These are phyloP conservation scores for Danio kyathit DNA, from an alignment of 2,797 vertebrate species.

Conservation along the genomic window DNA sequence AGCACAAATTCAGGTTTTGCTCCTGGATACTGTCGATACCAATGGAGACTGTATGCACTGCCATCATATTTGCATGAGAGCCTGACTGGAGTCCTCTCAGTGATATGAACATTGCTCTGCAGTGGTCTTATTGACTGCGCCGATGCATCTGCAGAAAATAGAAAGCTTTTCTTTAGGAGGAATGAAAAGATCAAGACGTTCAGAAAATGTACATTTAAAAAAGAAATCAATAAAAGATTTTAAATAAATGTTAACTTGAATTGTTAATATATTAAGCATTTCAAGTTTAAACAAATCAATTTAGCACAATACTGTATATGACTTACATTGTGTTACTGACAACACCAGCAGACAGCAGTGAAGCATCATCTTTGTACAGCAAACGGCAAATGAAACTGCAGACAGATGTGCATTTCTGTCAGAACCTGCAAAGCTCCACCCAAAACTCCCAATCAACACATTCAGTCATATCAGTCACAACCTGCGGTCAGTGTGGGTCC, in stretches of 20 bases:
- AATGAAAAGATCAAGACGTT: not conserved
- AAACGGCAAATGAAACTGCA: not conserved
- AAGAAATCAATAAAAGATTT: not conserved
- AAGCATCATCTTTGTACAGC: conserved; percentile 9
- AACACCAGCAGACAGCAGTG: conserved; percentile 4
- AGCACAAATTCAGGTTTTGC: conserved; percentile 46
- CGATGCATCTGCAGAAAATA: not conserved
- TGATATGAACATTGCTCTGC: not conserved
- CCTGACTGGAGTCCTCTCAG: not conserved
- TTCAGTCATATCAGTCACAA: too few species aligned
- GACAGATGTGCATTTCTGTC: not conserved
- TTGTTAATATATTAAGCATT: too few species aligned
- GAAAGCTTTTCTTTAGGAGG: not conserved
- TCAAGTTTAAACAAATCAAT: not conserved
- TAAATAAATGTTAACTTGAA: not conserved
- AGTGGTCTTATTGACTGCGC: conserved; percentile 17
- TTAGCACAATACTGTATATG: too few species aligned
- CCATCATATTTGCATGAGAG: conserved; percentile 48
- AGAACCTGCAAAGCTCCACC: conserved; percentile 23
- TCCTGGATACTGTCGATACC: conserved; percentile 49
- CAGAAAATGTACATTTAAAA: not conserved
- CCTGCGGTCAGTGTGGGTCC: too few species aligned
- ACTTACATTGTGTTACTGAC: conserved; percentile 18
- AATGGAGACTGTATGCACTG: conserved; percentile 16
- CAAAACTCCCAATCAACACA: not conserved